Evolutionary conservation across 2,888 invertebrate species (phyloP).

Genomic region (Rhogogaster chlorosoma): DNA sequence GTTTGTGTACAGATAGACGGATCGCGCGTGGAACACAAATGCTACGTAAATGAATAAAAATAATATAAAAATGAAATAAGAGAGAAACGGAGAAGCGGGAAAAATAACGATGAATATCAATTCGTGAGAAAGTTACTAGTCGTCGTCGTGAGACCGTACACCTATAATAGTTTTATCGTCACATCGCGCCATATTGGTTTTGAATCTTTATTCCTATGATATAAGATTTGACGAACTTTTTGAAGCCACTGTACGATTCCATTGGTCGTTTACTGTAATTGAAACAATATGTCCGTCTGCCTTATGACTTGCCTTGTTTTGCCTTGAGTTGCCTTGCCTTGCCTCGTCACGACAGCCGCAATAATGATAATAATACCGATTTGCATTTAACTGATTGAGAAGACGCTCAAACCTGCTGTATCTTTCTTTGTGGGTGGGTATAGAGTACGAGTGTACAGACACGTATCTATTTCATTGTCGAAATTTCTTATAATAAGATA

Average conservation of each 20-base stretch:
- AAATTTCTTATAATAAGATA: too few species aligned
- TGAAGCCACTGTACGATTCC: slow-evolving; percentile 36
- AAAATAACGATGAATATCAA: slow-evolving; percentile 11
- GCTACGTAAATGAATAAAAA: not conserved
- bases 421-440: not conserved
- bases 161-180: not conserved
- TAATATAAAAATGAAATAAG: not conserved
- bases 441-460: not conserved
- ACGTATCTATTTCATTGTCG: not conserved
- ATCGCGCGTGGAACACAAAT: not conserved
- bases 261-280: slow-evolving; percentile 58
- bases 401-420: not conserved
- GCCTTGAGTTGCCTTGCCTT: slow-evolving; percentile 34
- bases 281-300: slow-evolving; percentile 63
- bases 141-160: not conserved
- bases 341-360: slow-evolving; percentile 58
- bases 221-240: slow-evolving; percentile 21
- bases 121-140: slow-evolving; percentile 18
- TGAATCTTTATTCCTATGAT: not conserved
- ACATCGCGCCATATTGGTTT: not conserved
- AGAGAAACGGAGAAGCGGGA: not conserved
- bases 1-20: not conserved
- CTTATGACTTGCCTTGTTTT: not conserved
- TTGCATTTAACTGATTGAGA: slow-evolving; percentile 38
- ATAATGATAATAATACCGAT: slow-evolving; percentile 29